Conservation (phyloP, 2,888 invertebrate genomes). For the Melikaiella ostensackeni region DNA sequence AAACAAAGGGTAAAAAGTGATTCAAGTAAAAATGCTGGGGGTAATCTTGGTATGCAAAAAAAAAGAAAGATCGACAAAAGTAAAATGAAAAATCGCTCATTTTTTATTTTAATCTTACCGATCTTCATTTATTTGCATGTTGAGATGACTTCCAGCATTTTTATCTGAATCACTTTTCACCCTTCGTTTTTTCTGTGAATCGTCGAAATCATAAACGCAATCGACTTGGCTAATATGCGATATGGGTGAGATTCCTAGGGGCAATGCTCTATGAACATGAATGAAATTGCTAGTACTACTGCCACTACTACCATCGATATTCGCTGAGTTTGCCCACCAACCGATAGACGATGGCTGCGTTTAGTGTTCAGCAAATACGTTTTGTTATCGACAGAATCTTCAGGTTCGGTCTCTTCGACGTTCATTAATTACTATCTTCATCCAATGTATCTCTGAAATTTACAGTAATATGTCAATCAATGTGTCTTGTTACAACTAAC, state of each 20-base stretch:
- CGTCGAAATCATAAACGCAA: conserved; percentile 5
- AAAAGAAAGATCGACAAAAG: too few relatives aligned
- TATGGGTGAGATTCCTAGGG: conserved; percentile 8
- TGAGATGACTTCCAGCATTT: too few relatives aligned
- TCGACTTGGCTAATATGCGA: neutral
- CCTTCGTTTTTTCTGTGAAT: too few relatives aligned
- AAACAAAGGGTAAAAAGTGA: too few relatives aligned
- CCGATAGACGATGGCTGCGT: conserved; percentile 32
- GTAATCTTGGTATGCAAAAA: too few relatives aligned
- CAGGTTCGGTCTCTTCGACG: neutral
- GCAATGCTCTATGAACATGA: conserved; percentile 31
- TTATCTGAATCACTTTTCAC: too few relatives aligned
- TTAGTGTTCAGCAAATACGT: conserved; percentile 25
- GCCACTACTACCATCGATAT: conserved; percentile 16
- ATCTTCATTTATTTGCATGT: too few relatives aligned
- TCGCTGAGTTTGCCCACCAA: neutral
- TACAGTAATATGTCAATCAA: neutral
- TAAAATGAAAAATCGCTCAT: too few relatives aligned
- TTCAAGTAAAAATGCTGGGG: too few relatives aligned
- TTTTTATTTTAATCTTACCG: too few relatives aligned
- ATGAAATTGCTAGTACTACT: conserved; percentile 37
- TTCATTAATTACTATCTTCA: neutral
- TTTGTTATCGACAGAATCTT: neutral
- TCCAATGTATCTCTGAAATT: neutral
- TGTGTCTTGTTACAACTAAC: too few relatives aligned